Conservation (phyloP, 2,113 vertebrate genomes). For the Periophthalmodon schlosseri region DNA sequence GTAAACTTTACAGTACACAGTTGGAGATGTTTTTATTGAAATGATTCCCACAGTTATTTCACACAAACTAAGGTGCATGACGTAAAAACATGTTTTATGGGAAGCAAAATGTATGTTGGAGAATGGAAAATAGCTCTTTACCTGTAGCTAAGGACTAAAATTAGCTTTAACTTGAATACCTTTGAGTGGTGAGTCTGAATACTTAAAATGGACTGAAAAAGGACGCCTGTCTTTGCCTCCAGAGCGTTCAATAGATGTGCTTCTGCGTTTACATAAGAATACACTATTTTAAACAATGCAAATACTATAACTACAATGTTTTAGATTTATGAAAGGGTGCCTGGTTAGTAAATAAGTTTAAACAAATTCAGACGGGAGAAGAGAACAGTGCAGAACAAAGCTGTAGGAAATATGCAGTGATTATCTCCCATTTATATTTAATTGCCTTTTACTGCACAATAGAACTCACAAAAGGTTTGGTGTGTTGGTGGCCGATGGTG, state of each 20-base stretch:
- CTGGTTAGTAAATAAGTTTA: constrained; percentile 70
- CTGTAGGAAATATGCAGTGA: constrained; percentile 50
- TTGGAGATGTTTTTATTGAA: background rate
- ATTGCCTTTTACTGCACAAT: background rate
- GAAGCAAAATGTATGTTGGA: background rate
- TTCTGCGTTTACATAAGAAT: constrained; percentile 65
- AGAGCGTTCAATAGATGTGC: constrained; percentile 70
- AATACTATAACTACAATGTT: background rate
- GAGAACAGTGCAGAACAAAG: constrained; percentile 82
- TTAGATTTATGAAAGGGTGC: constrained; percentile 37
- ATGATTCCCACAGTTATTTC: background rate
- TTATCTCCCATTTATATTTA: background rate
- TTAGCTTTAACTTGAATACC: constrained; percentile 69
- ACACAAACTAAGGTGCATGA: background rate
- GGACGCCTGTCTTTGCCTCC: constrained; percentile 71
- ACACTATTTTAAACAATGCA: background rate
- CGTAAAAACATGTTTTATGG: background rate
- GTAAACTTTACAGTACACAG: constrained; percentile 24
- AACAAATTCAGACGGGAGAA: constrained; percentile 80
- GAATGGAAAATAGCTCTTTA: constrained; percentile 44
- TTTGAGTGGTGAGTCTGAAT: constrained; percentile 48
- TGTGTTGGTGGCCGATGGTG: constrained; percentile 76
- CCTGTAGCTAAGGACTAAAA: constrained; percentile 78
- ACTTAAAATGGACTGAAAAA: constrained; percentile 68
- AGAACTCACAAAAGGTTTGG: constrained; percentile 81